phyloP scores from a whole-genome alignment of 2,797 vertebrate species.

The Rhyacichthys aspro region DNA sequence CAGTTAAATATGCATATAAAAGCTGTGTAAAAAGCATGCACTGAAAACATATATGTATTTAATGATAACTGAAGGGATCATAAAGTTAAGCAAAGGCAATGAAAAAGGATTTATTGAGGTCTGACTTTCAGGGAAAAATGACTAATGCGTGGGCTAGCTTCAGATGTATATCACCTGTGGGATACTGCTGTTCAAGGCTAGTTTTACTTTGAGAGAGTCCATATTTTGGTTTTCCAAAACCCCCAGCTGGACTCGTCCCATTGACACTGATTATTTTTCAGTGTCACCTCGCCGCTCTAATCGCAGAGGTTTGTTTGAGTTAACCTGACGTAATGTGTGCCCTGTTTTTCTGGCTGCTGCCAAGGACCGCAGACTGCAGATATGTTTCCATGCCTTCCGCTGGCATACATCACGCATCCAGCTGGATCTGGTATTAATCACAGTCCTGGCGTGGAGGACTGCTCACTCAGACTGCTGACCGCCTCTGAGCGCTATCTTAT shows the following conservation, averaged over 20 bases:
- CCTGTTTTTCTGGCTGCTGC: slow-evolving; percentile 1
- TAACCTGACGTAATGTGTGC: slow-evolving; percentile 2
- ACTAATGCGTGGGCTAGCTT: background rate
- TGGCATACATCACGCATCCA: slow-evolving; percentile 1
- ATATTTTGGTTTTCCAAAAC: background rate
- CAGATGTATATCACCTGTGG: background rate
- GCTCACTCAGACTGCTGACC: slow-evolving; percentile 2
- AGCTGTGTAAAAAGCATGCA: too few relatives aligned
- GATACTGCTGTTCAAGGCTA: background rate
- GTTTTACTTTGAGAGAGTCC: background rate
- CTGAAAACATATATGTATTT: background rate
- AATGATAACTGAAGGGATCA: background rate
- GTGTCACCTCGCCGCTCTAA: slow-evolving; percentile 6
- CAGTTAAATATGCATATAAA: background rate
- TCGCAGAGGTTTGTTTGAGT: slow-evolving; percentile 16
- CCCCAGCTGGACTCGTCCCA: background rate
- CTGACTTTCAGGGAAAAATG: slow-evolving; percentile 3
- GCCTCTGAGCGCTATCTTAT: slow-evolving; percentile 5
- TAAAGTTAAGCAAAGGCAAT: slow-evolving; percentile 5
- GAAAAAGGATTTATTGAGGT: slow-evolving; percentile 7
- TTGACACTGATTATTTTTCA: slow-evolving; percentile 31
- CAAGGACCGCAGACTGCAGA: slow-evolving; percentile 6
- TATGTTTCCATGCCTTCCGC: background rate
- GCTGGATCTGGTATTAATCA: slow-evolving; percentile 25
- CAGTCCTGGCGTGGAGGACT: background rate